These are phyloP conservation scores for Neoaliturus tenellus DNA, from an alignment of 2,888 invertebrate species.

Conservation along the genomic window DNA sequence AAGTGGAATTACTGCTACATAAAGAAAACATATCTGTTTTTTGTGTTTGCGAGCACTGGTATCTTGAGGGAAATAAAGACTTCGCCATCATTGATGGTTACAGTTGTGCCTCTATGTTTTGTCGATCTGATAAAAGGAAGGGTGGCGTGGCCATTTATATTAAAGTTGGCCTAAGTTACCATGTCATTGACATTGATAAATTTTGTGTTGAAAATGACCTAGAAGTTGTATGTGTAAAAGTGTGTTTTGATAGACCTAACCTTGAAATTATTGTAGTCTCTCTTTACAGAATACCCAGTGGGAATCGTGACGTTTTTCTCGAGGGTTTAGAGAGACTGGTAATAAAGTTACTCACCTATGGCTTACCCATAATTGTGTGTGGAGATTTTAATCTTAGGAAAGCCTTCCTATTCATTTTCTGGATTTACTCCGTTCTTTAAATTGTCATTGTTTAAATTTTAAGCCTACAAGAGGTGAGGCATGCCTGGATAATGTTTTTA, in stretches of 20 bases:
- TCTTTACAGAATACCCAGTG: too few species aligned
- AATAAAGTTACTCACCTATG: too few species aligned
- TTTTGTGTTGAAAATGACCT: too few species aligned
- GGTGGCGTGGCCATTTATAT: not conserved
- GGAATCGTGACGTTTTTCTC: too few species aligned
- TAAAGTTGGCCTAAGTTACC: not conserved
- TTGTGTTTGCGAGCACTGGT: not conserved
- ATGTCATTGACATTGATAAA: too few species aligned
- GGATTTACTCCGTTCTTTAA: not conserved
- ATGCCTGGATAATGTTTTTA: not conserved
- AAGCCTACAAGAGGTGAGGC: not conserved
- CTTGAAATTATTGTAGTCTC: too few species aligned
- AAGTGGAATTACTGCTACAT: not conserved
- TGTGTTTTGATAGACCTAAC: too few species aligned
- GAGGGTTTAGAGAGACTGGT: too few species aligned
- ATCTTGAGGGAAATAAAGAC: not conserved
- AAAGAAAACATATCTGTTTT: not conserved
- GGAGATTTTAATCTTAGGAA: too few species aligned
- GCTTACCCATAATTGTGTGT: too few species aligned
- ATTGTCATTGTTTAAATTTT: not conserved
- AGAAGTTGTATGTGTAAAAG: too few species aligned
- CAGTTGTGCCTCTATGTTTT: not conserved
- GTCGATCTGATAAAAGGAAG: not conserved
- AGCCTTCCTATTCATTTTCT: too few species aligned
- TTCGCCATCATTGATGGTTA: not conserved